Conservation (phyloP, 2,113 vertebrate species). For the Cololabis saira region DNA sequence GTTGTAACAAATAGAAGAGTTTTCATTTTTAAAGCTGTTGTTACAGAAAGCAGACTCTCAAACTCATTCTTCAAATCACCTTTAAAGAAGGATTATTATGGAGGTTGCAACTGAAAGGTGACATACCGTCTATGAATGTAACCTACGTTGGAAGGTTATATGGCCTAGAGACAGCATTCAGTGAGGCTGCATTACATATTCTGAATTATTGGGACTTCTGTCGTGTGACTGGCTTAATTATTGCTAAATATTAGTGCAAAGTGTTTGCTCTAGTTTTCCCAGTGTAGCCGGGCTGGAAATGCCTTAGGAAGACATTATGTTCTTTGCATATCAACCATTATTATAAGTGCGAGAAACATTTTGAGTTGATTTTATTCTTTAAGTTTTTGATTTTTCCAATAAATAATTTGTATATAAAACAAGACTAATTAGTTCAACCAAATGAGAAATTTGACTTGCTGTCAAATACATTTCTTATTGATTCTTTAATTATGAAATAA, state of each 20-base stretch:
- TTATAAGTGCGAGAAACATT: background rate
- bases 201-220: too few relatives aligned
- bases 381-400: conserved; percentile 31
- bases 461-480: background rate
- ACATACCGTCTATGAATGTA: too few relatives aligned
- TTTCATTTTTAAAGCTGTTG: too few relatives aligned
- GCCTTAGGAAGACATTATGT: conserved; percentile 27
- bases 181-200: too few relatives aligned
- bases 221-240: too few relatives aligned
- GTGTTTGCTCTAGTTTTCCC: background rate
- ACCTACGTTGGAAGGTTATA: too few relatives aligned
- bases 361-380: conserved; percentile 20
- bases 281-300: conserved; percentile 25
- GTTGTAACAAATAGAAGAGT: too few relatives aligned
- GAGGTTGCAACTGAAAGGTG: too few relatives aligned
- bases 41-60: too few relatives aligned
- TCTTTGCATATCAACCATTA: conserved; percentile 45
- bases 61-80: too few relatives aligned
- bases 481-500: background rate
- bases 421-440: conserved; percentile 22
- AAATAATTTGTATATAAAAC: conserved; percentile 47
- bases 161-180: too few relatives aligned
- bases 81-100: too few relatives aligned
- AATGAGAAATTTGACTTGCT: background rate
- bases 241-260: background rate